A percentile compares a stretch with the other conserved stretches of the same genome.
phyloP scores from a whole-genome alignment of 2,113 vertebrate species.

The Myotis davidii region DNA sequence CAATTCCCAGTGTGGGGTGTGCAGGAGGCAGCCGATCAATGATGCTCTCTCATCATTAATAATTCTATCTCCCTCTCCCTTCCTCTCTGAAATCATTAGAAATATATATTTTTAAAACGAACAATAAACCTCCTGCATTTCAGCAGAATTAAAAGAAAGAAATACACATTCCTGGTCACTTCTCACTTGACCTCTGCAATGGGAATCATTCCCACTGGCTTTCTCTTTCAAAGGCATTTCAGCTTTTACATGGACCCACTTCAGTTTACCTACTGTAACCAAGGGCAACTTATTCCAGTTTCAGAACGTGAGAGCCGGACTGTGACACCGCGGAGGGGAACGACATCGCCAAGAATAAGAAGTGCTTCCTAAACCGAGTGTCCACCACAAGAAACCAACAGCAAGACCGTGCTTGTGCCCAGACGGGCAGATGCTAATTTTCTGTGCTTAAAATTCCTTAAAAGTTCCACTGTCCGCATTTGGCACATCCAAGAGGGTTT shows the following conservation, averaged over 20 bases:
- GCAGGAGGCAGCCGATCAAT: no score
- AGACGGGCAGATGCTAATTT: neutral
- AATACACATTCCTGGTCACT: neutral
- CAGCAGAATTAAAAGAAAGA: neutral
- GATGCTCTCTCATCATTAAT: no score
- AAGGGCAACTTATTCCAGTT: neutral
- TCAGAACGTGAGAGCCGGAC: neutral
- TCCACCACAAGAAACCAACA: neutral
- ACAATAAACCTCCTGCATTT: neutral
- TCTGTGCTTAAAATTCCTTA: slow-evolving; percentile 41
- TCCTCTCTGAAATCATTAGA: no score
- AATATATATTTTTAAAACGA: no score
- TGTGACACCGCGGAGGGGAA: neutral
- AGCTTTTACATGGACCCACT: neutral
- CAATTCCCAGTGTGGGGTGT: no score
- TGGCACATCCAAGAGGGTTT: slow-evolving; percentile 56
- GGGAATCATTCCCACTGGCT: neutral
- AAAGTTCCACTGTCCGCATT: neutral
- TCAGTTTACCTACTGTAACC: neutral
- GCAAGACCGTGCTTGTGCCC: neutral
- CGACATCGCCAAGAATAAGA: neutral
- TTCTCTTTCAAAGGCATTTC: slow-evolving; percentile 12
- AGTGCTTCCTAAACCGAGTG: neutral
- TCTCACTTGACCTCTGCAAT: slow-evolving; percentile 1
- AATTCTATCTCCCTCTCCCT: no score